A percentile compares a stretch with the other conserved stretches of the same genome.
phyloP scores from a whole-genome alignment of 2,888 invertebrate species.

The Archips xylosteana region DNA sequence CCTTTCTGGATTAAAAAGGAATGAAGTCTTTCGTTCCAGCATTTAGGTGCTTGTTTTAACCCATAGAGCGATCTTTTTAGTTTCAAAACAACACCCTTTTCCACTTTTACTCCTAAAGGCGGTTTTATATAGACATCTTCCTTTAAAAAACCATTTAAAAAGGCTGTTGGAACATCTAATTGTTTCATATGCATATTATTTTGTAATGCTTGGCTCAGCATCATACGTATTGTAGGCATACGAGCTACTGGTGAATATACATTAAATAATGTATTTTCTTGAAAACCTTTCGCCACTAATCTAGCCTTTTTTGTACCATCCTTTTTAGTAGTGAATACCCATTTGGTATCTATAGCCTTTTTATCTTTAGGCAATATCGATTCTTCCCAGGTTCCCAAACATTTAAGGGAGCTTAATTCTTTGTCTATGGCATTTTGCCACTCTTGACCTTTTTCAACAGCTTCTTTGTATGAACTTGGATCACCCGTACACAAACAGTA shows the following conservation, averaged over 20 bases:
- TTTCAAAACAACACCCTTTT: not conserved
- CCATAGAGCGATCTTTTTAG: not conserved
- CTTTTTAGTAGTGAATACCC: not conserved
- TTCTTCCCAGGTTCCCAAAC: not conserved
- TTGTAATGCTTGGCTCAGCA: not conserved
- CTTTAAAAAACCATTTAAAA: not conserved
- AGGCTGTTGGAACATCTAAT: not conserved
- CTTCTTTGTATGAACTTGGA: not conserved
- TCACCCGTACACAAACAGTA: not conserved
- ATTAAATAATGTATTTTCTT: not conserved
- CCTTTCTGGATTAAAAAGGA: not conserved
- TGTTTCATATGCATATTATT: not conserved
- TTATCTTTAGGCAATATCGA: not conserved
- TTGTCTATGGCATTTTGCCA: not conserved
- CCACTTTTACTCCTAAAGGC: not conserved
- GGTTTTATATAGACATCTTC: not conserved
- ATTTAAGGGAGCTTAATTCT: not conserved
- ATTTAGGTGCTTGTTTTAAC: conserved; percentile 44
- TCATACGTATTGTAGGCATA: not conserved
- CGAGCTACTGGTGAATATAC: not conserved
- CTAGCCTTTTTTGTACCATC: not conserved
- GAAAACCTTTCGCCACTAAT: not conserved
- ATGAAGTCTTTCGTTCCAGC: not conserved
- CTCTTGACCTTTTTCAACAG: not conserved
- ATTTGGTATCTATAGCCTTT: not conserved